These are phyloP conservation scores for Drosophila auraria DNA, from an alignment of 1,140 invertebrate species.

Conservation along the genomic window DNA sequence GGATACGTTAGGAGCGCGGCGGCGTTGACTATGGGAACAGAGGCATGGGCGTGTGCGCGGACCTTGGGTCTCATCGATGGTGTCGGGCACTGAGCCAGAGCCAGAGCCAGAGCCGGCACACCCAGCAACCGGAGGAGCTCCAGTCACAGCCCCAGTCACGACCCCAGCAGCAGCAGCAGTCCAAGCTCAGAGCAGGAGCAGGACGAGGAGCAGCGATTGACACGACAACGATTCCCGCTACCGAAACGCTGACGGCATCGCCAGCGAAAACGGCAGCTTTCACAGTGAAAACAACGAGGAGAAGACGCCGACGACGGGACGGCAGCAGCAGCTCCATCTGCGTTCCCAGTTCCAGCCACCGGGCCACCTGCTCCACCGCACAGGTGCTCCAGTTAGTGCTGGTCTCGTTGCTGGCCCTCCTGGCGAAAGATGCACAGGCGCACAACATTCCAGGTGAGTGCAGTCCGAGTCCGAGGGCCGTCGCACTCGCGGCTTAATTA, in stretches of 20 bases:
- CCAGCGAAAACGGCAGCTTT: constrained; percentile 62
- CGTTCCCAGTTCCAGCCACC: constrained; percentile 6
- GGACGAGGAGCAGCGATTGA: constrained; percentile 34
- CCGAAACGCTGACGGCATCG: constrained; percentile 44
- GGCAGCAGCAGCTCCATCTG: constrained; percentile 2
- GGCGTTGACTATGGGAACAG: constrained; percentile 92
- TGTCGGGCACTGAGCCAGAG: constrained; percentile 86
- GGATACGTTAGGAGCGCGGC: constrained; percentile 88
- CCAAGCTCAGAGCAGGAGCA: constrained; percentile 13
- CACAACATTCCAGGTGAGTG: constrained; percentile 78
- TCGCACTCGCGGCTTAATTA: constrained; percentile 21
- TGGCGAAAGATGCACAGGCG: constrained; percentile 66
- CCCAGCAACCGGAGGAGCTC: constrained; percentile 47
- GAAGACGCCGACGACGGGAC: constrained; percentile 46
- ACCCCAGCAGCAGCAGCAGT: constrained; percentile 10
- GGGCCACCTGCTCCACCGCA: constrained; percentile 19
- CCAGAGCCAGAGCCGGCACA: constrained; percentile 55
- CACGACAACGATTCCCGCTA: constrained; percentile 43
- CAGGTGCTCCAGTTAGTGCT: constrained; percentile 57
- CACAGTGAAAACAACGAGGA: constrained; percentile 71
- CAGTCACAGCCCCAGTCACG: constrained; percentile 11
- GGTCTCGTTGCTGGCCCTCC: constrained; percentile 61
- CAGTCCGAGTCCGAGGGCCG: background rate
- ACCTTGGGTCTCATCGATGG: constrained; percentile 90
- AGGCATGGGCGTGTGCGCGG: constrained; percentile 92